These are phyloP conservation scores for Loxodonta africana DNA, from an alignment of 2,113 vertebrate species.

Conservation along the genomic window DNA sequence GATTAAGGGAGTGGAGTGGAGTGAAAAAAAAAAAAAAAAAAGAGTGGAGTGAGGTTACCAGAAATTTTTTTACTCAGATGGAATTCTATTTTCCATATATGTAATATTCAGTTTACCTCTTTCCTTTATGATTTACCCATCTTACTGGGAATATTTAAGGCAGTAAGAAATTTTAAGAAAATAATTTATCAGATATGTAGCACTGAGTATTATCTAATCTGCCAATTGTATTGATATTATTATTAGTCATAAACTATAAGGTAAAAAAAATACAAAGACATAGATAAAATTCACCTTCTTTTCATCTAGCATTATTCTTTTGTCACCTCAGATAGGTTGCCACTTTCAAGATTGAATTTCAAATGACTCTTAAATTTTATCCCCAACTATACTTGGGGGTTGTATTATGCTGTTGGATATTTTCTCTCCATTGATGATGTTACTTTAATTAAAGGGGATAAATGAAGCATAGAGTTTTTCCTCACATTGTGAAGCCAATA, in stretches of 20 bases:
- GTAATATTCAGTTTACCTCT: conserved; percentile 16
- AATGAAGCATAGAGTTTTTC: no score
- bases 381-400: not conserved
- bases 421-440: not conserved
- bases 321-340: not conserved
- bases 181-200: not conserved
- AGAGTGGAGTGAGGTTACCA: not conserved
- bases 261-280: not conserved
- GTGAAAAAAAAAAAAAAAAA: not conserved
- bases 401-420: not conserved
- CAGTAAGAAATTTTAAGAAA: not conserved
- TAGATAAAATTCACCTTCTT: not conserved
- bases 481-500: not conserved
- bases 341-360: not conserved
- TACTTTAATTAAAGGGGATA: not conserved
- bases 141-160: not conserved
- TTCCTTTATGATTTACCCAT: not conserved
- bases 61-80: not conserved
- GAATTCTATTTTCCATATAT: conserved; percentile 33
- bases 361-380: not conserved
- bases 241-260: not conserved
- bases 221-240: not conserved
- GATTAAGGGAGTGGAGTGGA: not conserved
- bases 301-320: not conserved
- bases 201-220: not conserved